A percentile compares a stretch with the other conserved stretches of the same genome.
These are phyloP conservation scores for Ophion slaviceki DNA, from an alignment of 2,888 invertebrate genomes.

Conservation along the genomic window DNA sequence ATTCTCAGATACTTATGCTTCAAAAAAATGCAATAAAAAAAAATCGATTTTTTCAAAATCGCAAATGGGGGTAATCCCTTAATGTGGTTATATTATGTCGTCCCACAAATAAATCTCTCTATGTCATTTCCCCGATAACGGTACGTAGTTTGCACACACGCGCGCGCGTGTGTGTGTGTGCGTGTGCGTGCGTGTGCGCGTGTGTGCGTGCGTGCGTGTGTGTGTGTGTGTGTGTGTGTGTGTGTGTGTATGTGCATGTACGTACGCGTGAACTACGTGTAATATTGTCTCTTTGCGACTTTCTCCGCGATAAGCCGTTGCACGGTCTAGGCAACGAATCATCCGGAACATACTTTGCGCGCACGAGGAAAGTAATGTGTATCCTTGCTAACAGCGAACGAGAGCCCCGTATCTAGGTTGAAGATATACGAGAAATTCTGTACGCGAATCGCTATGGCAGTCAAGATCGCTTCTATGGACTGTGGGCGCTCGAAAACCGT, in stretches of 20 bases:
- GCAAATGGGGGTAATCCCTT: too few species aligned
- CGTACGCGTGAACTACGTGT: constrained; percentile 34
- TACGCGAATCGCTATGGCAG: constrained; percentile 38
- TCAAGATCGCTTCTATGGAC: constrained; percentile 45
- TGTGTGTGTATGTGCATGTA: not conserved
- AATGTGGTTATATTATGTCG: not conserved
- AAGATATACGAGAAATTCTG: constrained; percentile 34
- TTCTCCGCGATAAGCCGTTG: constrained; percentile 51
- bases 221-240: not conserved
- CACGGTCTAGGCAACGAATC: constrained; percentile 55
- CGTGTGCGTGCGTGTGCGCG: too few species aligned
- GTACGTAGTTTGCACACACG: not conserved
- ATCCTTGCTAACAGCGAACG: not conserved
- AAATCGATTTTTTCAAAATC: too few species aligned
- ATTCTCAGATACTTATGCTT: too few species aligned
- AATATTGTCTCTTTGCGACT: constrained; percentile 27
- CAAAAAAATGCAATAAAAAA: too few species aligned
- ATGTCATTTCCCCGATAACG: not conserved
- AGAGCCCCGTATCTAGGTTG: constrained; percentile 7
- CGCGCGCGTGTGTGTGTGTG: not conserved
- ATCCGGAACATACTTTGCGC: constrained; percentile 46
- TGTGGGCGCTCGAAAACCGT: constrained; percentile 46
- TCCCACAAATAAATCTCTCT: not conserved
- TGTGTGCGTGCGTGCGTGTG: too few species aligned
- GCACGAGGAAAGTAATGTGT: not conserved